Conservation (phyloP, 2,888 invertebrate genomes). For the Eupsilia transversa region DNA sequence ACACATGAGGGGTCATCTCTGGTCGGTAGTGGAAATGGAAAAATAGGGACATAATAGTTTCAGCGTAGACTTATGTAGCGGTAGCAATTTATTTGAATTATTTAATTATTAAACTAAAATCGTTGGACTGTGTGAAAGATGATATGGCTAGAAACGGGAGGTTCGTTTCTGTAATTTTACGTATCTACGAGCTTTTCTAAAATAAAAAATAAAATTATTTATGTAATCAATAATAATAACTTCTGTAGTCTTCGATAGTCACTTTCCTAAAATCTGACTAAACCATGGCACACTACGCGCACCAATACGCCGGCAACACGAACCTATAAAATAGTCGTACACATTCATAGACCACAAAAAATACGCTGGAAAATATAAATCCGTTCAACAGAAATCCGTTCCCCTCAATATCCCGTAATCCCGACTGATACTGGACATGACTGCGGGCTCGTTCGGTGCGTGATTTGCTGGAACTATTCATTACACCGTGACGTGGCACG, state of each 20-base stretch:
- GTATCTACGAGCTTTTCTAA: too few relatives aligned
- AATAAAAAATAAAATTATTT: too few relatives aligned
- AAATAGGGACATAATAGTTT: conserved; percentile 8
- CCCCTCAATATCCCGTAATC: conserved; percentile 14
- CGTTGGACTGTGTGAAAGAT: too few relatives aligned
- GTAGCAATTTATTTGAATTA: too few relatives aligned
- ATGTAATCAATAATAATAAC: too few relatives aligned
- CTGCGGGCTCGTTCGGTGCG: conserved; percentile 41
- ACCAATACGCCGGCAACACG: background rate
- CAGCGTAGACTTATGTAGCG: background rate
- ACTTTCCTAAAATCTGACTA: background rate
- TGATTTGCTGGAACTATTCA: conserved; percentile 69
- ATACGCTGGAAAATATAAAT: conserved; percentile 13
- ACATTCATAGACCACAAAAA: conserved; percentile 5
- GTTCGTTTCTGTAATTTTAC: too few relatives aligned
- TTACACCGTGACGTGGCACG: conserved; percentile 59
- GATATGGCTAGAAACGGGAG: too few relatives aligned
- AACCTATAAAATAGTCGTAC: background rate
- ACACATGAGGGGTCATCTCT: conserved; percentile 34
- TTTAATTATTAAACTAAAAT: too few relatives aligned
- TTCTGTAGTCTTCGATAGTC: background rate
- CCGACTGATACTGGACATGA: conserved; percentile 22
- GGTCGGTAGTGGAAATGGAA: background rate
- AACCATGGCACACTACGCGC: background rate
- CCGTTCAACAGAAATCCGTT: conserved; percentile 1